phyloP scores from a whole-genome alignment of 2,797 vertebrate species.

The Mionectes olivaceus region DNA sequence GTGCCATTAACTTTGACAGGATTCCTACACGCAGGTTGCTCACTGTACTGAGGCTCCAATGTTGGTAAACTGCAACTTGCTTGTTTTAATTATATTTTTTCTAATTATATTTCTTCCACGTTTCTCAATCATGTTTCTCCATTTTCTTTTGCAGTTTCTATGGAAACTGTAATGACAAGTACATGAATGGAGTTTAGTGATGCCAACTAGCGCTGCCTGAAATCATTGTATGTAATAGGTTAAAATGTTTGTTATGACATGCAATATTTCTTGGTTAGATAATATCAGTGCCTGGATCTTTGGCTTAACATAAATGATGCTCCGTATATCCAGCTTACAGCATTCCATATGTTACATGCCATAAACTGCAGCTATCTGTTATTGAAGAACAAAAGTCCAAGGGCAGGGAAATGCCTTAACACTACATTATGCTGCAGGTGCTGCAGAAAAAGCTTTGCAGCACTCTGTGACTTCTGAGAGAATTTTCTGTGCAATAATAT shows the following conservation, averaged over 20 bases:
- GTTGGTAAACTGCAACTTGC: neutral
- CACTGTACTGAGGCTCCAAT: neutral
- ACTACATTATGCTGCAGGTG: neutral
- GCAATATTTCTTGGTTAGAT: neutral
- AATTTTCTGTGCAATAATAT: neutral
- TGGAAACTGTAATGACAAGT: slow-evolving; percentile 74
- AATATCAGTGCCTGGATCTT: neutral
- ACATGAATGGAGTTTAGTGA: slow-evolving; percentile 68
- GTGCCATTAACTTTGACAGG: neutral
- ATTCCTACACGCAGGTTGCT: neutral
- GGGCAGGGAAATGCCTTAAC: neutral
- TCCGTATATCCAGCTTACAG: neutral
- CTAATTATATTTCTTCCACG: neutral
- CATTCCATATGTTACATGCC: neutral
- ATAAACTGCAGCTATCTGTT: neutral
- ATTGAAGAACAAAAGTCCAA: neutral
- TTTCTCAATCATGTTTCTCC: neutral
- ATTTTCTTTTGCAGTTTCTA: slow-evolving; percentile 69
- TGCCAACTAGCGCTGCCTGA: slow-evolving; percentile 60
- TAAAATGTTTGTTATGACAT: slow-evolving; percentile 40
- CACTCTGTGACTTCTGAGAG: neutral
- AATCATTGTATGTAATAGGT: slow-evolving; percentile 60
- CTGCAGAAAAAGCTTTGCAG: neutral
- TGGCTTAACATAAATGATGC: neutral
- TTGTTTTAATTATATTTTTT: neutral